Base-by-base conservation (phyloP, 2,113 vertebrate genomes). In the Regulus satrapa region DNA sequence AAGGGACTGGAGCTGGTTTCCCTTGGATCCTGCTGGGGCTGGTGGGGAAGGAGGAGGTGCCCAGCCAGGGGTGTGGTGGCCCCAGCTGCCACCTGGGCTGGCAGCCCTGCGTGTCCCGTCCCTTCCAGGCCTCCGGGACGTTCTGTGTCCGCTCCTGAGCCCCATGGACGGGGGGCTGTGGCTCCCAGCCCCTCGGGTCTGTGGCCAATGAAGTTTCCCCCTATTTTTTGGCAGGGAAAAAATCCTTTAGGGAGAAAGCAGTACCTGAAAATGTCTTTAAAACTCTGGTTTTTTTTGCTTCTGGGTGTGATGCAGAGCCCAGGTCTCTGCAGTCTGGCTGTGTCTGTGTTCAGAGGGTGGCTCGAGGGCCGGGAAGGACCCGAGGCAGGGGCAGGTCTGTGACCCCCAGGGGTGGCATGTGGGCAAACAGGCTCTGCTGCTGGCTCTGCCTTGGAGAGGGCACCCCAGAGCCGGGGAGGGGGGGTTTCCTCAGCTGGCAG, bases 101-200 rank as follows among this genome's bases (percentile, higher is more conserved):
- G 67, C 48, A 34, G 48, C 54, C 0, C 66, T 17, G 7, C 5
- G 0, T 67, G 48, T 76, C 40, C 63, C 66, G 68, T 38, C 72
- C 3, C 59, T 63, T 34, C 19, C 10, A 56, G 77, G 40, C 69
- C 81, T 43, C 45, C 5, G 13, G 9, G 10, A 34, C 15, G 6
- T 15, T 40, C 71, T 3, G 4, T 18, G 43, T 32, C 58, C 45
- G 48, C 29, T 52, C 54, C 66, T 25, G 54, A 32, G 1, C n/a
- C 48, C 67, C 10, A 0, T 2, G 51, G 26, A 5, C 2, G 4
- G 21, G 24, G 38, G n/a, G 26, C 49, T 71, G 41, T 55, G 45
- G 4, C 61, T 55, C 45, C 31, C 45, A 41, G 14, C n/a, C 41
- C 34, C 14, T 28, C 0, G 0, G 18, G 14, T 8, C 3, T 3